phyloP scores from a whole-genome alignment of 2,888 invertebrate species.

The Sipha maydis region DNA sequence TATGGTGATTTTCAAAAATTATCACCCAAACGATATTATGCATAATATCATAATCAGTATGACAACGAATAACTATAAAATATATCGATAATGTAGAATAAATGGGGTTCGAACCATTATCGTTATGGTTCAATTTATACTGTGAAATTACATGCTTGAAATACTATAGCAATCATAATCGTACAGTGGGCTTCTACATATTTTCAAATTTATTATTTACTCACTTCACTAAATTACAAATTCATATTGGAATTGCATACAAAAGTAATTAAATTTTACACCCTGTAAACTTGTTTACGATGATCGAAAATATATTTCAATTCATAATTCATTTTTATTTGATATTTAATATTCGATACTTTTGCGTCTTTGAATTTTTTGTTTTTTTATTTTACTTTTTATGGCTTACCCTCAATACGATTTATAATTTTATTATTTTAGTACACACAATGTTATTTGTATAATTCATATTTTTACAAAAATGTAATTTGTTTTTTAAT shows the following conservation, averaged over 20 bases:
- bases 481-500: background rate
- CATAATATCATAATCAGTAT: no score
- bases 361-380: background rate
- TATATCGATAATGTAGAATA: background rate
- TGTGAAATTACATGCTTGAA: background rate
- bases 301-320: background rate
- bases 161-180: background rate
- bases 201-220: constrained; percentile 1
- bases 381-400: background rate
- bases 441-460: background rate
- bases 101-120: background rate
- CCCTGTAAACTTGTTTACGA: background rate
- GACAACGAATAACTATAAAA: no score
- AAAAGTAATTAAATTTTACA: background rate
- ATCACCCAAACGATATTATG: no score
- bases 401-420: no score
- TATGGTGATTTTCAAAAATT: no score
- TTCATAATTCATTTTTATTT: background rate
- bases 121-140: background rate
- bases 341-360: background rate
- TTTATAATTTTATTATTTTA: background rate
- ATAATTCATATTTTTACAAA: background rate
- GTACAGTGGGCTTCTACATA: background rate
- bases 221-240: background rate
- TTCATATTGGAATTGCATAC: background rate